Evolutionary conservation across 1,140 invertebrate genomes (phyloP).

Genomic region (Ephestia elutella): DNA sequence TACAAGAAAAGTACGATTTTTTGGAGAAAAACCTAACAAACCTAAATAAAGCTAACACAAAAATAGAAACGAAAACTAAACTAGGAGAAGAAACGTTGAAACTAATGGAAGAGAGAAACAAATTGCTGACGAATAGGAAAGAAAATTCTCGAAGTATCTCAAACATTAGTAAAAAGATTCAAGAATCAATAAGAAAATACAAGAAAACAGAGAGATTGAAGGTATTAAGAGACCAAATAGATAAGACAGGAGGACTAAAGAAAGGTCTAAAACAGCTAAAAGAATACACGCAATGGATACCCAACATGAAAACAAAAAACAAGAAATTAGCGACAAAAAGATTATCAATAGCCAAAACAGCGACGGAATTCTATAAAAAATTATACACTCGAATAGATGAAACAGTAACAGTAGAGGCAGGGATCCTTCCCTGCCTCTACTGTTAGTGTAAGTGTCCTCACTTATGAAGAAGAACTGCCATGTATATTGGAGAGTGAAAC

Average conservation of each 20-base stretch:
- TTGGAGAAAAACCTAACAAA: conserved; percentile 16
- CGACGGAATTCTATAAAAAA: conserved; percentile 26
- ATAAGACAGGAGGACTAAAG: conserved; percentile 28
- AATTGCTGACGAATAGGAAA: conserved; percentile 23
- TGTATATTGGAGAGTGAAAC: neutral
- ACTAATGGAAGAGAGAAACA: conserved; percentile 20
- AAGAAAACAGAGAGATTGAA: conserved; percentile 19
- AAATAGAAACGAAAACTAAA: conserved; percentile 15
- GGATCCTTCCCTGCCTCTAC: too few relatives aligned
- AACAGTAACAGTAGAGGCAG: conserved; percentile 4
- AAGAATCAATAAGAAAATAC: conserved; percentile 23
- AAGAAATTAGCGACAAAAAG: conserved; percentile 14
- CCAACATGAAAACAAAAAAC: conserved; percentile 22
- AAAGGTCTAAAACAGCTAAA: conserved; percentile 26
- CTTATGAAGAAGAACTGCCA: too few relatives aligned
- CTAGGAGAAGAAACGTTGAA: conserved; percentile 19
- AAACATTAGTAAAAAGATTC: conserved; percentile 28
- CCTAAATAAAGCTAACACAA: conserved; percentile 11
- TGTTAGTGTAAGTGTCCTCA: too few relatives aligned
- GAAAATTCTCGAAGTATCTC: conserved; percentile 20
- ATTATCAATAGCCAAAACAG: conserved; percentile 21
- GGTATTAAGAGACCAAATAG: conserved; percentile 18
- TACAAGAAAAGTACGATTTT: conserved; percentile 20
- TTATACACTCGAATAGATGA: conserved; percentile 15
- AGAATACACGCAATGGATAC: conserved; percentile 24